Conservation (phyloP, 1,140 invertebrate genomes). For the Goniozus legneri region DNA sequence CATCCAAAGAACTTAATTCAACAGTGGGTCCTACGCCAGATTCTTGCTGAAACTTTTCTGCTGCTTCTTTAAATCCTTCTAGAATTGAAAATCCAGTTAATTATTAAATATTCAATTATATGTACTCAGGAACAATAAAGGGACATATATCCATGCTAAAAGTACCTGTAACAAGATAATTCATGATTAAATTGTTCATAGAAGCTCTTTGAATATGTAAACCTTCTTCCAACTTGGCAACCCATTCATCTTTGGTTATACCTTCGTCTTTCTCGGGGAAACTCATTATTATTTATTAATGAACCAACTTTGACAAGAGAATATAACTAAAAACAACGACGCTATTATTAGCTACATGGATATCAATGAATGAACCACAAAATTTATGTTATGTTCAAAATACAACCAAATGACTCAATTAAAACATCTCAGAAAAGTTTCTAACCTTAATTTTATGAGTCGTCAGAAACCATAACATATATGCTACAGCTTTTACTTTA, state of each 20-base stretch:
- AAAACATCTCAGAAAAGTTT: too few relatives aligned
- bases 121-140: slow-evolving; percentile 22
- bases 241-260: slow-evolving; percentile 48
- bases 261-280: slow-evolving; percentile 46
- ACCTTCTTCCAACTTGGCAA: slow-evolving; percentile 58
- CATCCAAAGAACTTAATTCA: slow-evolving; percentile 85
- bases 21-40: slow-evolving; percentile 84
- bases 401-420: too few relatives aligned
- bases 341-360: too few relatives aligned
- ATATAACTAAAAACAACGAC: too few relatives aligned
- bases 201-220: slow-evolving; percentile 83
- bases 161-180: slow-evolving; percentile 93
- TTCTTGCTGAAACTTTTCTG: slow-evolving; percentile 94
- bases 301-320: too few relatives aligned
- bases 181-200: slow-evolving; percentile 98
- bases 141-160: background rate
- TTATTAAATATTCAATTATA: slow-evolving; percentile 20
- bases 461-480: too few relatives aligned
- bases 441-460: too few relatives aligned
- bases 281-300: slow-evolving; percentile 47
- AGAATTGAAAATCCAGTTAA: slow-evolving; percentile 24
- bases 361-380: too few relatives aligned
- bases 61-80: slow-evolving; percentile 98
- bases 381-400: too few relatives aligned
- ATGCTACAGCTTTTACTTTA: too few relatives aligned